These are phyloP conservation scores for Trimorus sp. DNA, from an alignment of 2,888 invertebrate genomes.

Conservation along the genomic window DNA sequence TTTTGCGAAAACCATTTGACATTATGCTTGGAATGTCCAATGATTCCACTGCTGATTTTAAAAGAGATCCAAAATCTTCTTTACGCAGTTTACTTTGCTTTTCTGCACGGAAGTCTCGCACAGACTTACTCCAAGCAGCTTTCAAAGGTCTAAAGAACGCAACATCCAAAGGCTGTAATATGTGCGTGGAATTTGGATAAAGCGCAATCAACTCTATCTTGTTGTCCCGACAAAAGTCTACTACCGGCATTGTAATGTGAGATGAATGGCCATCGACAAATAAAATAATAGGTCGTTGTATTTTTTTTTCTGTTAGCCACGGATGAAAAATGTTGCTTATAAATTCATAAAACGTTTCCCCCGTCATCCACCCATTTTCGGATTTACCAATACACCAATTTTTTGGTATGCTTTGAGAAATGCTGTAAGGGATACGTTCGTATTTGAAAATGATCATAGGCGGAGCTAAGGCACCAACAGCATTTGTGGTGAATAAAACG, in stretches of 20 bases:
- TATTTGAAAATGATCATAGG: conserved; percentile 73
- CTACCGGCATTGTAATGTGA: conserved; percentile 76
- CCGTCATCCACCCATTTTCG: conserved; percentile 80
- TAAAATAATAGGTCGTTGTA: conserved; percentile 76
- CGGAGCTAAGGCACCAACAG: conserved; percentile 67
- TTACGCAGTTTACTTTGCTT: conserved; percentile 3
- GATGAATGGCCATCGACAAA: conserved; percentile 79
- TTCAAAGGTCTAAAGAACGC: conserved; percentile 13
- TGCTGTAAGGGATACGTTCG: conserved; percentile 71
- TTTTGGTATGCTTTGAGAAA: conserved; percentile 70
- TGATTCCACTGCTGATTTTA: conserved; percentile 3
- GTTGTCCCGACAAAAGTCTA: conserved; percentile 76
- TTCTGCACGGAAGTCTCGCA: conserved; percentile 15
- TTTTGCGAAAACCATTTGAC: conserved; percentile 22
- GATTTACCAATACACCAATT: conserved; percentile 78
- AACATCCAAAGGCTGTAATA: conserved; percentile 23
- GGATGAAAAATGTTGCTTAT: conserved; percentile 77
- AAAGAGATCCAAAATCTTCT: conserved; percentile 31
- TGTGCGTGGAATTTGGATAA: conserved; percentile 27
- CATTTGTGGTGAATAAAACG: neutral
- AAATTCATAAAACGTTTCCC: conserved; percentile 78
- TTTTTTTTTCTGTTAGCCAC: conserved; percentile 75
- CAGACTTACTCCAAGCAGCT: neutral
- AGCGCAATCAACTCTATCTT: neutral
- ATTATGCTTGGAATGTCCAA: conserved; percentile 19